Conservation (phyloP, 2,888 invertebrate genomes). For the Acanthosepion lycidas region DNA sequence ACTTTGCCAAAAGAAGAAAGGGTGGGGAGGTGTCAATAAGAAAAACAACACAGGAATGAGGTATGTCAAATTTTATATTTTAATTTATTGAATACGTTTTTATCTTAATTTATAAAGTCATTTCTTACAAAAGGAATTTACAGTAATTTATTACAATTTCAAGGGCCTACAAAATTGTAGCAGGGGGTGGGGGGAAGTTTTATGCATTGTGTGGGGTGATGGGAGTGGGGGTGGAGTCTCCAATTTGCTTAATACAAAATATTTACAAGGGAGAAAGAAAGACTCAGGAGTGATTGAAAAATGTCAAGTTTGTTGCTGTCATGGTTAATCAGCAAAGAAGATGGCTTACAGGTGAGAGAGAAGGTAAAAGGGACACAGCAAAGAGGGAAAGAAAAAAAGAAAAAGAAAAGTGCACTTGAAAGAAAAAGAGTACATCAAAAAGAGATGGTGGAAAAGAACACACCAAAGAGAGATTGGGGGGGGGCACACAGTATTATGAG, state of each 20-base stretch:
- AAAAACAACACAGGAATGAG: not conserved
- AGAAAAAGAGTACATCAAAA: not conserved
- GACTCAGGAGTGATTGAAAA: not conserved
- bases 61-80: not conserved
- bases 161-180: not conserved
- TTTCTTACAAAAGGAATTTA: not conserved
- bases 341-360: not conserved
- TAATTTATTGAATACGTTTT: not conserved
- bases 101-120: not conserved
- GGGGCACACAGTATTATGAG: not conserved
- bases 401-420: no score
- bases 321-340: not conserved
- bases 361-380: not conserved
- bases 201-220: no score
- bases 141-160: not conserved
- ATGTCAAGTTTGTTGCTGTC: not conserved
- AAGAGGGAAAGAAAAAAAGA: not conserved
- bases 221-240: not conserved
- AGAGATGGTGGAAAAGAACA: not conserved
- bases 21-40: no score
- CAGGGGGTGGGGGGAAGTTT: not conserved
- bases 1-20: no score
- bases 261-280: not conserved
- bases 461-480: not conserved
- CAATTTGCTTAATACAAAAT: not conserved